phyloP scores from a whole-genome alignment of 2,113 vertebrate species.

The Campylomormyrus tamandua region DNA sequence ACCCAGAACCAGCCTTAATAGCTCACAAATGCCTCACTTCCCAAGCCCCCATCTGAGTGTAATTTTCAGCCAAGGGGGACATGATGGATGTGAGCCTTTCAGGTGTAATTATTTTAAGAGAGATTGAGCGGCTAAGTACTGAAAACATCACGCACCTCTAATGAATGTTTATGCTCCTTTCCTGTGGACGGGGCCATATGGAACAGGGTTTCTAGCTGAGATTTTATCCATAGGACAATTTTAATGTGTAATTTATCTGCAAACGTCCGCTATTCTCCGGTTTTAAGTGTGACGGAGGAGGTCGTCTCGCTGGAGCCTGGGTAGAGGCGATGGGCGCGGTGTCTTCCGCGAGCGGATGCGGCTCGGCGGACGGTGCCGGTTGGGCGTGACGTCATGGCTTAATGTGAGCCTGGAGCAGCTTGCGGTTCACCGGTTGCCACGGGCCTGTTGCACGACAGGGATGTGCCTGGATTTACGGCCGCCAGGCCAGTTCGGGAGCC shows the following conservation, averaged over 20 bases:
- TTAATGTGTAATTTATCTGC: background rate
- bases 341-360: background rate
- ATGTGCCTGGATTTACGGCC: background rate
- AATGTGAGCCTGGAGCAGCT: background rate
- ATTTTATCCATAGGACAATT: conserved; percentile 11
- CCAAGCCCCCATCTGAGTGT: conserved; percentile 66
- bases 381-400: background rate
- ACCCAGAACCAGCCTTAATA: conserved; percentile 48
- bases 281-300: background rate
- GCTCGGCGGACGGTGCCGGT: background rate
- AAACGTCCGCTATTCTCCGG: background rate
- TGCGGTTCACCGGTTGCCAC: background rate
- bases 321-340: background rate
- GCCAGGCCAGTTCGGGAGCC: background rate
- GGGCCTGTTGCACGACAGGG: background rate
- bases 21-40: conserved; percentile 58
- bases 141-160: conserved; percentile 62
- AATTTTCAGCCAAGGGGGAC: conserved; percentile 61
- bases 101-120: conserved; percentile 72
- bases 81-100: conserved; percentile 66
- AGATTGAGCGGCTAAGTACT: conserved; percentile 67
- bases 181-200: conserved; percentile 44
- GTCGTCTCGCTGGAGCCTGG: background rate
- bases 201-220: conserved; percentile 46
- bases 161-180: conserved; percentile 59